Base-by-base conservation (phyloP, 2,113 vertebrate genomes). In the Perca schrenkii region DNA sequence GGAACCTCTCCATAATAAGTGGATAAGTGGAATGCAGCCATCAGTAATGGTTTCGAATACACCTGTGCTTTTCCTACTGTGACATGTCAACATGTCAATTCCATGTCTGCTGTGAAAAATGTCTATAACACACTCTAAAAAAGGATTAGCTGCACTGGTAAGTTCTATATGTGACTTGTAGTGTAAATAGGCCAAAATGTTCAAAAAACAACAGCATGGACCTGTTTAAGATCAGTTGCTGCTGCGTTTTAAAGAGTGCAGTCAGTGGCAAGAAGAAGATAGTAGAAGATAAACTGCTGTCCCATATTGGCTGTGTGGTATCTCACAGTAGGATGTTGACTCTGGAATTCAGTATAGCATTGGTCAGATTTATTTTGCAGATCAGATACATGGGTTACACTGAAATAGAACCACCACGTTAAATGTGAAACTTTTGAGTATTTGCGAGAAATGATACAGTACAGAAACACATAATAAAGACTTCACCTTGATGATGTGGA, bases 251-350 rank as follows among this genome's bases (percentile, higher is more conserved):
- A 71, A 71, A 19, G 34, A 28, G 4, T 3, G 40, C 43, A 31
- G 11, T 0, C 56, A 21, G 43, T n/a, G 12, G 19, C 56, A 74
- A 57, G 57, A 76, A 53, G 58, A 19, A 64, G 72, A 77, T 67
- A 69, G 36, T 28, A 65, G 43, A 47, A 47, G 28, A 67, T 63
- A 28, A 74, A 77, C 74, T 50, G 57, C 19, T 64, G 31, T 22
- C 57, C 6, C 47, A 52, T 52, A 63, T 19, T 52, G 60, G 16
- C 49, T 64, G 52, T 6, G 52, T 53, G 52, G 31, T 43, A 13
- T 54, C 12, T 70, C 19, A 43, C 68, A 70, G 68, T 56, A 16
- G 6, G 28, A 34, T 21, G 11, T n/a, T 8, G 19, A 53, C 17
- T 52, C 25, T 34, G 15, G 11, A 40, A 40, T 40, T 40, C 36